Percentiles rank a stretch among this genome's conserved stretches.
Conservation (phyloP, 2,797 vertebrate species). For the Enteromius fasciolatus region DNA sequence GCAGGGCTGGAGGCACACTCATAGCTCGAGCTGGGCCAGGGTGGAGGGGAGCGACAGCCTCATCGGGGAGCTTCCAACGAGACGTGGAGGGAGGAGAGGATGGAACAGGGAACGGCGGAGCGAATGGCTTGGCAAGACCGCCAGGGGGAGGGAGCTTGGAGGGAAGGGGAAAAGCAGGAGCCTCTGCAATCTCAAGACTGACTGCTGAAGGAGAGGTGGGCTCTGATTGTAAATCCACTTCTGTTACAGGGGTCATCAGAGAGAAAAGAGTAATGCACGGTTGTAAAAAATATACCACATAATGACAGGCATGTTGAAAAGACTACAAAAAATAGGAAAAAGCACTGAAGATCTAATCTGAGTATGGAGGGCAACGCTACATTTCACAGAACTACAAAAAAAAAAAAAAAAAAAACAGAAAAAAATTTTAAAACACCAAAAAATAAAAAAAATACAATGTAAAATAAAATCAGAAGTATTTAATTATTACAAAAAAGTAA, state of each 20-base stretch:
- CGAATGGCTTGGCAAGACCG: constrained; percentile 59
- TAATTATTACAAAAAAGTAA: background rate
- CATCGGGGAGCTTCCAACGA: constrained; percentile 74
- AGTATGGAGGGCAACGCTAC: background rate
- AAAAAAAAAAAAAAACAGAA: no score
- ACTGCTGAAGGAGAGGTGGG: constrained; percentile 62
- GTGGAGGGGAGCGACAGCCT: constrained; percentile 72
- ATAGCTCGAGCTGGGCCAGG: constrained; percentile 74
- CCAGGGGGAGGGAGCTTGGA: constrained; percentile 37
- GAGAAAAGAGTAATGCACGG: constrained; percentile 65
- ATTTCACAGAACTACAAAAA: background rate
- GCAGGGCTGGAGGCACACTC: constrained; percentile 76
- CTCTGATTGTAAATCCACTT: constrained; percentile 70
- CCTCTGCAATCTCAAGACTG: constrained; percentile 66
- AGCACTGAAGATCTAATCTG: background rate
- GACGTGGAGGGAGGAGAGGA: constrained; percentile 72
- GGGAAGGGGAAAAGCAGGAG: constrained; percentile 23
- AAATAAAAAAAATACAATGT: background rate
- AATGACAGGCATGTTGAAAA: background rate
- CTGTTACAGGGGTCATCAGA: constrained; percentile 75
- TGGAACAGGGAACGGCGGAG: constrained; percentile 65
- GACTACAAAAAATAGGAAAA: background rate
- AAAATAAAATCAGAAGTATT: background rate
- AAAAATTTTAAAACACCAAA: background rate
- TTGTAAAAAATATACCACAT: constrained; percentile 56